A percentile compares a stretch with the other conserved stretches of the same genome.
Evolutionary conservation across 1,140 invertebrate genomes (phyloP).

Genomic region (Cheumatopsyche charites): DNA sequence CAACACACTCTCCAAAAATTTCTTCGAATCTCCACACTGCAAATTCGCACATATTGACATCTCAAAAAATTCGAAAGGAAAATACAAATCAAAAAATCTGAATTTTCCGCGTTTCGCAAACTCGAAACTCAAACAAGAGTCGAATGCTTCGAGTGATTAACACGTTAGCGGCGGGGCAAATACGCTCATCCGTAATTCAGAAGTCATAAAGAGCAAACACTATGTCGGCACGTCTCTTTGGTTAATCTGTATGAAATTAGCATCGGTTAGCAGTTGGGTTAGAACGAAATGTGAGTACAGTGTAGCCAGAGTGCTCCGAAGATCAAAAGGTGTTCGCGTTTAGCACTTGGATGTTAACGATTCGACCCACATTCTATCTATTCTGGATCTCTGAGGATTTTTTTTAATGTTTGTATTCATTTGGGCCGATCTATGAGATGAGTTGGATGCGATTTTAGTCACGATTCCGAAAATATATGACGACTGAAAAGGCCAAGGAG

Average conservation of each 20-base stretch:
- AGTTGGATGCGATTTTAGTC: too few species aligned
- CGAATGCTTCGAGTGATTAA: background rate
- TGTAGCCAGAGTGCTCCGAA: background rate
- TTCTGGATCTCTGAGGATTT: too few species aligned
- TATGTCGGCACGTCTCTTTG: conserved; percentile 1
- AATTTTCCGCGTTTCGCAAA: background rate
- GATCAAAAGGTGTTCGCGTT: background rate
- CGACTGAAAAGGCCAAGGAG: too few species aligned
- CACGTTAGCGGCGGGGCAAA: background rate
- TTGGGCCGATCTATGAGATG: too few species aligned
- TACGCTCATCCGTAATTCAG: background rate
- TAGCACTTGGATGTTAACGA: background rate
- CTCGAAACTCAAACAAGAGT: background rate
- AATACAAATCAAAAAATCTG: background rate
- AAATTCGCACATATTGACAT: too few species aligned
- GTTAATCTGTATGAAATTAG: background rate
- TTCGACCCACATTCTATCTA: background rate
- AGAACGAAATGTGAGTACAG: background rate
- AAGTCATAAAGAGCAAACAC: background rate
- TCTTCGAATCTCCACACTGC: too few species aligned
- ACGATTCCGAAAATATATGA: too few species aligned
- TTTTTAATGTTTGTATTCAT: too few species aligned
- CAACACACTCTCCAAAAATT: too few species aligned
- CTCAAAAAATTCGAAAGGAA: too few species aligned
- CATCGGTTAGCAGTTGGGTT: background rate